phyloP scores from a whole-genome alignment of 1,140 invertebrate genomes.

The Sarcophaga bullata region DNA sequence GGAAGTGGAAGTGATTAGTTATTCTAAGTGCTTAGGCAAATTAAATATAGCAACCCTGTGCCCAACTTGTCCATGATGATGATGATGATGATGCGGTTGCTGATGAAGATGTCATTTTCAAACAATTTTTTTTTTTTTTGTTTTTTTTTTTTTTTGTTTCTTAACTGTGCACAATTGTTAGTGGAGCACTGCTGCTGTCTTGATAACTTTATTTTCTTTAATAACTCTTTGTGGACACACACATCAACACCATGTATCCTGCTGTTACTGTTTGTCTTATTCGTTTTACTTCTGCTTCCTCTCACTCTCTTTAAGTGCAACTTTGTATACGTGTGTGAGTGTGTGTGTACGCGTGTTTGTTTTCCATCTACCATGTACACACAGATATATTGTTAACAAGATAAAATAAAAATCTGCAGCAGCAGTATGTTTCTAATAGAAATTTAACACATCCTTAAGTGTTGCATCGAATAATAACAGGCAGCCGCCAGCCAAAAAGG shows the following conservation, averaged over 20 bases:
- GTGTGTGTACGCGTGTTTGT: too few species aligned
- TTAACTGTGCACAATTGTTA: not conserved
- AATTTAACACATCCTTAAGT: slow-evolving; percentile 26
- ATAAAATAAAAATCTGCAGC: not conserved
- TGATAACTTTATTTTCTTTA: slow-evolving; percentile 22
- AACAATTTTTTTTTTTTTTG: not conserved
- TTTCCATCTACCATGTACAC: too few species aligned
- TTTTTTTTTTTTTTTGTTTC: too few species aligned
- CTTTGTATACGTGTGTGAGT: too few species aligned
- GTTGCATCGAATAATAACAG: slow-evolving; percentile 7
- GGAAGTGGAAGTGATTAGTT: too few species aligned
- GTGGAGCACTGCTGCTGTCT: not conserved
- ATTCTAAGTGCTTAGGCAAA: too few species aligned
- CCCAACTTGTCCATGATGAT: not conserved
- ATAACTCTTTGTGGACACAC: not conserved
- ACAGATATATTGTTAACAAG: too few species aligned
- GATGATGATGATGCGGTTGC: not conserved
- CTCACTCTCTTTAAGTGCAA: too few species aligned
- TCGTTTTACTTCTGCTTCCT: not conserved
- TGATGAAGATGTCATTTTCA: not conserved
- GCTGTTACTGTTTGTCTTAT: not conserved
- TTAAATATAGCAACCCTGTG: too few species aligned
- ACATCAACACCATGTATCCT: not conserved
- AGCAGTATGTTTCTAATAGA: slow-evolving; percentile 21
- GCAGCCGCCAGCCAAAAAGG: not conserved